Percentiles rank a stretch among this genome's conserved stretches.
Evolutionary conservation across 2,888 invertebrate genomes (phyloP).

Genomic region (Drosophila monieri): DNA sequence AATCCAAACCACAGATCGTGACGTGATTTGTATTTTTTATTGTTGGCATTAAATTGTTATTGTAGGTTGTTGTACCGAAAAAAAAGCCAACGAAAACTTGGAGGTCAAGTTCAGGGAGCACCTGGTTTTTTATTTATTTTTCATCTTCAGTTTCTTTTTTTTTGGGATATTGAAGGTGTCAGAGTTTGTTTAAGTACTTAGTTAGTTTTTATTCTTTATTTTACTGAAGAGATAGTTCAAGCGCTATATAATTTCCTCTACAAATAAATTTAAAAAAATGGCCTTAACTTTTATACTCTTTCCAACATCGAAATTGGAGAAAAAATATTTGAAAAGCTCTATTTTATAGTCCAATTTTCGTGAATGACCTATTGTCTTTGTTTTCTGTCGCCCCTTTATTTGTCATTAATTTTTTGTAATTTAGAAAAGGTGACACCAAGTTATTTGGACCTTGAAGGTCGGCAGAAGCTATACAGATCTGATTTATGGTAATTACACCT

Average conservation of each 20-base stretch:
- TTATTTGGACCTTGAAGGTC: conserved; percentile 40
- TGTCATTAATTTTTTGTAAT: conserved; percentile 8
- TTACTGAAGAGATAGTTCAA: too few species aligned
- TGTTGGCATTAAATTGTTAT: conserved; percentile 12
- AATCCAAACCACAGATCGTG: conserved; percentile 28
- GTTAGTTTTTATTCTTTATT: neutral
- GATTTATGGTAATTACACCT: conserved; percentile 63
- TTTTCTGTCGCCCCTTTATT: conserved; percentile 8
- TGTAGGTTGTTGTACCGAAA: conserved; percentile 25
- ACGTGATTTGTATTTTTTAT: conserved; percentile 22
- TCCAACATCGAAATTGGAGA: too few species aligned
- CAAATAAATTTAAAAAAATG: too few species aligned
- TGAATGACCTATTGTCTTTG: conserved; percentile 7
- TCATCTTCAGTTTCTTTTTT: conserved; percentile 7
- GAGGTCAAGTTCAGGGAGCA: conserved; percentile 78
- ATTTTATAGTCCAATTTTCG: neutral
- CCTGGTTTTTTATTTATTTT: conserved; percentile 30
- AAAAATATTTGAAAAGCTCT: too few species aligned
- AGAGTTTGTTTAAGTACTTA: conserved; percentile 13
- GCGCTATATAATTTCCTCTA: too few species aligned
- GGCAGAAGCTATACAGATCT: conserved; percentile 50
- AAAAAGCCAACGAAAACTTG: conserved; percentile 18
- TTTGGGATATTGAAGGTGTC: conserved; percentile 17
- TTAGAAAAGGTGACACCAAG: conserved; percentile 14
- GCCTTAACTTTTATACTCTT: too few species aligned